These are phyloP conservation scores for Pelecanoides urinatrix DNA, from an alignment of 2,113 vertebrate genomes.

Conservation along the genomic window DNA sequence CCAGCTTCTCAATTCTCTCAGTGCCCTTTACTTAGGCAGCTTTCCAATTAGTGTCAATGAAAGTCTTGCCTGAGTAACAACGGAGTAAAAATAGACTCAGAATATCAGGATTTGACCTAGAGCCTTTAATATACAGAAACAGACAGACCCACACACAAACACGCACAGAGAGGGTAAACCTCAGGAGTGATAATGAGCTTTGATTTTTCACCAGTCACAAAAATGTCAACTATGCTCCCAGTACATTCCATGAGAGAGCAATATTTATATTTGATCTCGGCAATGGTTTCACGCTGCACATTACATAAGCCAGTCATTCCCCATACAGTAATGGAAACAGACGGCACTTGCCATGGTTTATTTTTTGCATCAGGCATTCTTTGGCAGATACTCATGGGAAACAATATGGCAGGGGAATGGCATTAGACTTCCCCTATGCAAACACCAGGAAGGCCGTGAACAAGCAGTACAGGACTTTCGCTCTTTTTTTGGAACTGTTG, in stretches of 20 bases:
- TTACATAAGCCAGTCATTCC: slow-evolving; percentile 50
- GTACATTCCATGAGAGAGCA: slow-evolving; percentile 8
- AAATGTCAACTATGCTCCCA: slow-evolving; percentile 17
- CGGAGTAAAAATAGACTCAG: slow-evolving; percentile 33
- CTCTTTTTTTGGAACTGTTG: slow-evolving; percentile 35
- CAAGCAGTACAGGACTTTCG: not conserved
- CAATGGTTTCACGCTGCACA: not conserved
- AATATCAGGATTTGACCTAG: slow-evolving; percentile 2
- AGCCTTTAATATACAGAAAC: not conserved
- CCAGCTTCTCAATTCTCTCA: not conserved
- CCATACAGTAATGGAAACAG: slow-evolving; percentile 59
- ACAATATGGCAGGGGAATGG: slow-evolving; percentile 34
- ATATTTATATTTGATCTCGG: slow-evolving; percentile 29
- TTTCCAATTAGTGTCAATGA: slow-evolving; percentile 40
- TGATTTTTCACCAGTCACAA: slow-evolving; percentile 48
- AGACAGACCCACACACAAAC: not conserved
- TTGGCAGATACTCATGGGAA: slow-evolving; percentile 41
- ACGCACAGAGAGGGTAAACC: not conserved
- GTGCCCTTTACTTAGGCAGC: not conserved
- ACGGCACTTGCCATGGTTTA: slow-evolving; percentile 10
- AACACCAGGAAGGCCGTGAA: not conserved
- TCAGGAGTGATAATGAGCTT: slow-evolving; percentile 1
- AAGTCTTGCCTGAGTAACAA: slow-evolving; percentile 22
- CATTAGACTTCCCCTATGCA: not conserved
- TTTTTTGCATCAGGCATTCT: slow-evolving; percentile 59